Percentiles rank a stretch among this genome's conserved stretches.
These are phyloP conservation scores for Magallana ariakensis DNA, from an alignment of 1,140 invertebrate species.

Conservation along the genomic window DNA sequence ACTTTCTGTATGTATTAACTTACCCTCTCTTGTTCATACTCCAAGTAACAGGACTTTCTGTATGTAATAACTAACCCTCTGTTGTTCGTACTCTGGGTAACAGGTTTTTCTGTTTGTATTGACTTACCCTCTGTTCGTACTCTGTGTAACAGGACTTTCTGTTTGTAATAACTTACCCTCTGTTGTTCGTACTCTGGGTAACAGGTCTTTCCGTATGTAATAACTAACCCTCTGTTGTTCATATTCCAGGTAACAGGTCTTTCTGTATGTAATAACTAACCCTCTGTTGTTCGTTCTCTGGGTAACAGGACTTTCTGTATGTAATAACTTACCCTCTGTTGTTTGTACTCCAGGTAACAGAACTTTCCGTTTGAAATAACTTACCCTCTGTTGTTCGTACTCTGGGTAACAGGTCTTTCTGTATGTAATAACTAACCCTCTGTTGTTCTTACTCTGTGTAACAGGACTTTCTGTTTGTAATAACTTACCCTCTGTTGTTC, in stretches of 20 bases:
- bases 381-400: neutral
- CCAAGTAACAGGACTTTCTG: neutral
- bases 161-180: neutral
- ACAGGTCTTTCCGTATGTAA: neutral
- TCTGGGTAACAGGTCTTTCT: neutral
- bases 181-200: neutral
- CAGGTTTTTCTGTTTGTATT: slow-evolving; percentile 60
- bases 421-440: neutral
- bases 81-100: slow-evolving; percentile 70
- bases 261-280: neutral
- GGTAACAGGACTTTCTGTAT: neutral
- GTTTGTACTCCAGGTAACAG: neutral
- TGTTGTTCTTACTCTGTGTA: neutral
- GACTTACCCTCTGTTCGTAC: neutral
- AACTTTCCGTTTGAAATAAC: neutral
- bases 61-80: slow-evolving; percentile 63
- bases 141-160: neutral
- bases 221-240: neutral
- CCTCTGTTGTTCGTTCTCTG: neutral
- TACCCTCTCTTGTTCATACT: neutral
- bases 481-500: slow-evolving; percentile 72
- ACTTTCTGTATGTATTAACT: neutral
- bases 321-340: neutral
- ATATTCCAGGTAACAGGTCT: neutral
- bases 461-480: neutral